Evolutionary conservation across 2,113 vertebrate species (phyloP).

Genomic region (Cisticola juncidis): DNA sequence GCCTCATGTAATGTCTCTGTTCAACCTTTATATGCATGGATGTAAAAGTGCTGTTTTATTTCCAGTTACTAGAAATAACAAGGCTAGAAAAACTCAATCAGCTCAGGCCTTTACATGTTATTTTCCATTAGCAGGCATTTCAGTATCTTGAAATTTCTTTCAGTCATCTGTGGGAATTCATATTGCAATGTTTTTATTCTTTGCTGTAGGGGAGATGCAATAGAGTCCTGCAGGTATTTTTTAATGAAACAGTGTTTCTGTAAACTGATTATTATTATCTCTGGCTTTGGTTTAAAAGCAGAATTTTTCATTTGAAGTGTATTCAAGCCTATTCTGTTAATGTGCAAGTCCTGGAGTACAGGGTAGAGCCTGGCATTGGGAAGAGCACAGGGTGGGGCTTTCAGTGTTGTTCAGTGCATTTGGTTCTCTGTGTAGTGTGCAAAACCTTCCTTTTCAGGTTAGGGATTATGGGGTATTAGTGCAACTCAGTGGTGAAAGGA

Average conservation of each 20-base stretch:
- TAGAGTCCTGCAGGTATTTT: background rate
- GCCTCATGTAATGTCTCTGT: background rate
- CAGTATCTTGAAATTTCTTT: background rate
- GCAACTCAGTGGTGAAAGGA: too few relatives aligned
- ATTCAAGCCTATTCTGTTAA: background rate
- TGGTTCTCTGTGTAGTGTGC: background rate
- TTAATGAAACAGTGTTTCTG: background rate
- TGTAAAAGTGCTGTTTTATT: background rate
- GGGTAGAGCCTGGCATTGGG: background rate
- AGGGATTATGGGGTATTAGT: background rate
- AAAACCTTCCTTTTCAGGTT: background rate
- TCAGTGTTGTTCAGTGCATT: background rate
- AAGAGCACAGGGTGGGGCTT: background rate
- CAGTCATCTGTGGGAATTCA: background rate
- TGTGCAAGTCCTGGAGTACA: rapidly evolving
- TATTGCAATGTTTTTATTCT: background rate
- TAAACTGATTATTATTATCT: background rate
- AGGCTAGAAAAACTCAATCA: background rate
- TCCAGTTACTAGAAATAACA: background rate
- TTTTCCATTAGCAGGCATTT: background rate
- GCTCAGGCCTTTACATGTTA: background rate
- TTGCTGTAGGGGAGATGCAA: background rate
- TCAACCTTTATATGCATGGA: background rate
- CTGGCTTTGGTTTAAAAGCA: background rate
- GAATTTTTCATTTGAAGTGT: background rate